A percentile compares a stretch with the other conserved stretches of the same genome.
Conservation (phyloP, 2,113 vertebrate species). For the Halcyon senegalensis region DNA sequence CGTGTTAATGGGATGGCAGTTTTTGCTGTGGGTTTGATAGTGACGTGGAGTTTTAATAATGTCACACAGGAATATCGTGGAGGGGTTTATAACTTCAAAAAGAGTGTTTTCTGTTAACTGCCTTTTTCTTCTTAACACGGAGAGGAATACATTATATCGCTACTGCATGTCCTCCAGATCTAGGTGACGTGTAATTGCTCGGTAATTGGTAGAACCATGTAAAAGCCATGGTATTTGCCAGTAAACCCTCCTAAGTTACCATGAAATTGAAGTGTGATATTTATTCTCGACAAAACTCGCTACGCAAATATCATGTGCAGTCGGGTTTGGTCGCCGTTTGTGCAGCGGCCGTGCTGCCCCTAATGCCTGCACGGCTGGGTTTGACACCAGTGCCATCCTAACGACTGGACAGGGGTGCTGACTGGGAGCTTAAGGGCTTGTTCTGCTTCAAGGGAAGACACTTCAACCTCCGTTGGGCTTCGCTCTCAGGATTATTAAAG, state of each 20-base stretch:
- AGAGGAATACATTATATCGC: neutral
- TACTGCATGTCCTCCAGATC: conserved; percentile 45
- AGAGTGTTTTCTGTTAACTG: conserved; percentile 11
- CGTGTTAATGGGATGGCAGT: conserved; percentile 41
- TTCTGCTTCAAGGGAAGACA: neutral
- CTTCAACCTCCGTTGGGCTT: neutral
- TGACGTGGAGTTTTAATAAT: conserved; percentile 16
- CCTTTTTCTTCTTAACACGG: neutral
- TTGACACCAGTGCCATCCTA: fast-evolving
- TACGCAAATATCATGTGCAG: neutral
- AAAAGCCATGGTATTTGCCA: conserved; percentile 61
- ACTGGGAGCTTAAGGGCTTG: fast-evolving
- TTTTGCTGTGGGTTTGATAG: neutral
- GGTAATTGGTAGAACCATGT: conserved; percentile 68
- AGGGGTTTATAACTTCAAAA: neutral
- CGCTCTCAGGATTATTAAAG: neutral
- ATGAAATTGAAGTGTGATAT: conserved; percentile 65
- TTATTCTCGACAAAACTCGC: conserved; percentile 29
- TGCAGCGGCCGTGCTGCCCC: neutral
- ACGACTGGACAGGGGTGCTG: fast-evolving
- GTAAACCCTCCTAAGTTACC: conserved; percentile 61
- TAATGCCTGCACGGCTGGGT: fast-evolving
- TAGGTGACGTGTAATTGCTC: conserved; percentile 61
- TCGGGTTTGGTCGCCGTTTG: neutral
- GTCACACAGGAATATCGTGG: conserved; percentile 7